Evolutionary conservation across 2,797 vertebrate species (phyloP).

Genomic region (Myoxocephalus aenaeus): DNA sequence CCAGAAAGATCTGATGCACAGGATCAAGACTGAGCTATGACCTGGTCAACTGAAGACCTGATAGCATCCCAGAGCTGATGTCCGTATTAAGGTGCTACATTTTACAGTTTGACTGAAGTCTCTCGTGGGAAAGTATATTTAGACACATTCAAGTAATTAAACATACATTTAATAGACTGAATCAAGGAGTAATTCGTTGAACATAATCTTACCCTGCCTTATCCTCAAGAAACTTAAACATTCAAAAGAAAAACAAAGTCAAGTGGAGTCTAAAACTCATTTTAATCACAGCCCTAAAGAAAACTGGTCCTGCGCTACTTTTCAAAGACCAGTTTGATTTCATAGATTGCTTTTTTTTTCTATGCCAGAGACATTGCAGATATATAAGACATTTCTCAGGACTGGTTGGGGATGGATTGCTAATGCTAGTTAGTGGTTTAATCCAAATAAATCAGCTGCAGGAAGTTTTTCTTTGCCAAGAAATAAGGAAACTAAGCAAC

Average conservation of each 20-base stretch:
- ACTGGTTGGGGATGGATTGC: constrained; percentile 5
- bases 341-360: background rate
- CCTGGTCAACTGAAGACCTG: background rate
- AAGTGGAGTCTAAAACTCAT: background rate
- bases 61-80: background rate
- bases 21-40: constrained; percentile 98
- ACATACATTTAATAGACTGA: background rate
- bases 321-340: constrained; percentile 15
- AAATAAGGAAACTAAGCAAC: constrained; percentile 18
- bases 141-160: background rate
- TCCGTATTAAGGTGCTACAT: background rate
- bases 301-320: background rate
- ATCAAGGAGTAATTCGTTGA: background rate
- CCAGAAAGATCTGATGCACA: constrained; percentile 97
- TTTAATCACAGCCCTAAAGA: background rate
- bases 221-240: background rate
- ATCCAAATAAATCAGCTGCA: constrained; percentile 34
- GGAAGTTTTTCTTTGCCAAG: constrained; percentile 43
- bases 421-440: constrained; percentile 25
- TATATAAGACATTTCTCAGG: background rate
- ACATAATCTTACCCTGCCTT: background rate
- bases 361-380: constrained; percentile 17
- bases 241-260: background rate
- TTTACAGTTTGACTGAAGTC: background rate
- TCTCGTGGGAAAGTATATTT: background rate